Conservation (phyloP, 37 sponge, comb jelly and placozoan species). For the Geodia barretti region DNA sequence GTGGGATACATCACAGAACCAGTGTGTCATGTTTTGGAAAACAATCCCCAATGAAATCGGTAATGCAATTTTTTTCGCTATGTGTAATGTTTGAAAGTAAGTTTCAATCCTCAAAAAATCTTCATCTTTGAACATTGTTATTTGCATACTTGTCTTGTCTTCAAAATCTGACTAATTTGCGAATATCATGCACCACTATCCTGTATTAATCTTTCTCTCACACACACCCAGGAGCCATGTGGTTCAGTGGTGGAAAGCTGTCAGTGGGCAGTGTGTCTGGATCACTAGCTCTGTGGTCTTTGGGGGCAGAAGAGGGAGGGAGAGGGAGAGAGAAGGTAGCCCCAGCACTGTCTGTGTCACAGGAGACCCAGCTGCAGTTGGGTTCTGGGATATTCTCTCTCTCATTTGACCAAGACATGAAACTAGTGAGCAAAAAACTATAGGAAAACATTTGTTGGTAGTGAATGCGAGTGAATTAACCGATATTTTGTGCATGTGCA, state of each 20-base stretch:
- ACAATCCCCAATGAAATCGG: slow-evolving; percentile 65
- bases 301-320: too few species aligned
- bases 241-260: slow-evolving; percentile 12
- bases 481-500: neutral
- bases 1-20: slow-evolving; percentile 70
- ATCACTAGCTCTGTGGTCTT: slow-evolving; percentile 63
- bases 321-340: neutral
- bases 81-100: neutral
- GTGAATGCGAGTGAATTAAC: neutral
- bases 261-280: slow-evolving; percentile 53
- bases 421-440: slow-evolving; percentile 47
- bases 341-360: neutral
- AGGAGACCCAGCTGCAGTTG: neutral
- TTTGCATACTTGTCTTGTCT: too few species aligned
- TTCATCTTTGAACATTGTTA: too few species aligned
- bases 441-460: neutral
- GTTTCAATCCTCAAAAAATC: too few species aligned
- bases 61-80: too few species aligned
- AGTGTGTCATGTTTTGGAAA: slow-evolving; percentile 78
- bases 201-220: too few species aligned
- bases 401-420: slow-evolving; percentile 63
- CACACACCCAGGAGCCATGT: slow-evolving; percentile 44
- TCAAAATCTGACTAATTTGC: too few species aligned
- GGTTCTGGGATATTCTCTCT: slow-evolving; percentile 63
- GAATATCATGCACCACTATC: too few species aligned